Evolutionary conservation across 2,797 vertebrate genomes (phyloP), one percentile per base, ranked within the genome.

Genomic region (Enteromius argenteus): DNA sequence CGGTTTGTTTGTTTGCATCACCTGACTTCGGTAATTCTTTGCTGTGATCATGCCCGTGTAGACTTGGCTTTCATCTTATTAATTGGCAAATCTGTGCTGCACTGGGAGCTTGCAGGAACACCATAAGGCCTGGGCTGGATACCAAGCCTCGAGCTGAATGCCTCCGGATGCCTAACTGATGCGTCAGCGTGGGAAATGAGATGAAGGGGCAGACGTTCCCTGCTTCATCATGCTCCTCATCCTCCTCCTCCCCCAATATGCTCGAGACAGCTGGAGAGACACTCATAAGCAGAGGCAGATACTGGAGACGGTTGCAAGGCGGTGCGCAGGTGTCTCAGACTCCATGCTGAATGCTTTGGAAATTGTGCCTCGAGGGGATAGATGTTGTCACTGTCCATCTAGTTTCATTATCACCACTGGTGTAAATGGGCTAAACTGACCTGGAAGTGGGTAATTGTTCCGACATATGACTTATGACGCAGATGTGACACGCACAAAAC

Each of bases 11-110:
- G 90, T 90, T 92, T 93, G 90, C 86, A 87, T 92, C 92, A 93
- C 90, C 90, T 91, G 89, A 90, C 88, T 92, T 78, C 80, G 58
- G 71, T 86, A 91, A 90, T 87, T 79, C 86, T 80, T 49, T 83
- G 60, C 87, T 88, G 87, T 69, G 87, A 90, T 90, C 69, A 42
- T 66, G 81, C 71, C 66, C 86, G 78, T 87, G 74, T 13, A 21
- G 81, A 51, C 79, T 64, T 58, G 82, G 88, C 91, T 92, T 93
- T 94, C 91, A 92, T 94, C 91, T 42, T 58, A 71, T 84, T 94
- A 92, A 94, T 93, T 94, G 92, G 87, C 86, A 91, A 79, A 90
- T 91, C 90, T 88, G 89, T 90, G 88, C 46, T 84, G 90, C 60
- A 21, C 84, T 89, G 84, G 80, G 90, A 72, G 66, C 86, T 88